Evolutionary conservation across 2,797 vertebrate genomes (phyloP), one percentile per base, ranked within the genome.

Genomic region (Borostomias antarcticus): DNA sequence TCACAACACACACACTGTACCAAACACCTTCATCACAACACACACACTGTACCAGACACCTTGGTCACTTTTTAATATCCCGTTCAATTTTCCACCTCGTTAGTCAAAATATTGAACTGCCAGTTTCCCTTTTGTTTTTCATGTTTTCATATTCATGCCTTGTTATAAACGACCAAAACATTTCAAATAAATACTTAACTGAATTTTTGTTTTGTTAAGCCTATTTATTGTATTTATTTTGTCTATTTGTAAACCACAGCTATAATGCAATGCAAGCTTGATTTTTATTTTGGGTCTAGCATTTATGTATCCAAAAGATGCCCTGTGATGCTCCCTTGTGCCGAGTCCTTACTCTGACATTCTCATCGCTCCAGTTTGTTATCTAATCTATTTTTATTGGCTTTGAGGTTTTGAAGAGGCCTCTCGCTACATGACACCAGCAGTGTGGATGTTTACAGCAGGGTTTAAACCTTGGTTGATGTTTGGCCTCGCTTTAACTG

Each of bases 161-260:
- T 70, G 56, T 58, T 77, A 45, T 43, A 62, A 71, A 77, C 47
- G 67, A 59, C 60, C 50, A 33, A 80, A 76, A 65, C 40, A 71
- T 78, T 82, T 78, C n/a, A 78, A 83, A 86, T 86, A 78, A 87
- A 86, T 58, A 21, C 74, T 74, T 35, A 66, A 72, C 62, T 74
- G 19, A 58, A 37, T 50, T n/a, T 11, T 0, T 48, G 2, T 33
- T 15, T 37, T 37, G 35, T 37, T n/a, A n/a, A n/a, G n/a, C n/a
- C n/a, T n/a, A n/a, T n/a, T n/a, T n/a, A n/a, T n/a, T n/a, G n/a
- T n/a, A n/a, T n/a, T 37, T 17, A 43, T 3, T 11, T 43, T 43
- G 11, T 43, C 35, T n/a, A 37, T 37, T 4, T 13, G 40, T 43
- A 25, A 52, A 6, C 25, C 25, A 28, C 23, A 6, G 11, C 50